Evolutionary conservation across 1,140 invertebrate species (phyloP), one percentile per base, ranked within the genome.

Genomic region (Piezodorus guildinii): DNA sequence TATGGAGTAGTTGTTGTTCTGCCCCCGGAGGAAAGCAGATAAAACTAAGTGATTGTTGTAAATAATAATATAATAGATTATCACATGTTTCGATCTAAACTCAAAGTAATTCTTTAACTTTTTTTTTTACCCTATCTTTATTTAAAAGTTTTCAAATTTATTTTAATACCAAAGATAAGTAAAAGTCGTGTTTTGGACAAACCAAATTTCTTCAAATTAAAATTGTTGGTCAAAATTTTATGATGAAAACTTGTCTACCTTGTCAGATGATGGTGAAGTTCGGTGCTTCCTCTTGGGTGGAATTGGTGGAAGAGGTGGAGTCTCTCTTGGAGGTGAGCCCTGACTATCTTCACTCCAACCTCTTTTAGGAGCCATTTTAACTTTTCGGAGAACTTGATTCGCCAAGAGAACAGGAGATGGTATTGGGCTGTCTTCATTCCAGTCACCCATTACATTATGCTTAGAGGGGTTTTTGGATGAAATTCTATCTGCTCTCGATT

Each of bases 291-390:
- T 54, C 25, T 62, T 66, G 21, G 65, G 65, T 54, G 64, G 60
- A 25, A 65, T 44, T 19, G 65, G 65, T 15, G 58, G 64, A 21
- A 51, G 27, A 14, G 65, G 62, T 14, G 45, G 61, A 34, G 34
- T 23, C n/a, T 56, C 52, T 39, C 61, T 60, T 19, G 62, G 65
- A 27, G 65, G 65, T n/a, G 65, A 66, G 5, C 59, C 59, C 34
- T 66, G 65, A 19, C 65, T 66, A 39, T 66, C 65, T 34, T 66
- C 65, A 56, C 65, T 66, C 65, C 65, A 66, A 16, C 54, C 62
- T 44, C 65, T 34, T 30, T 64, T 58, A 4, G 65, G 65, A n/a
- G 65, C 65, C 62, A 66, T 60, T 25, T 66, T 66, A 16, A 66
- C 65, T 60, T 66, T 66, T 23, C 58, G 44, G 10, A 66, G 59